Percentiles rank a stretch among this genome's conserved stretches.
These are phyloP conservation scores for Callimorpha dominula DNA, from an alignment of 2,888 invertebrate species.

Conservation along the genomic window DNA sequence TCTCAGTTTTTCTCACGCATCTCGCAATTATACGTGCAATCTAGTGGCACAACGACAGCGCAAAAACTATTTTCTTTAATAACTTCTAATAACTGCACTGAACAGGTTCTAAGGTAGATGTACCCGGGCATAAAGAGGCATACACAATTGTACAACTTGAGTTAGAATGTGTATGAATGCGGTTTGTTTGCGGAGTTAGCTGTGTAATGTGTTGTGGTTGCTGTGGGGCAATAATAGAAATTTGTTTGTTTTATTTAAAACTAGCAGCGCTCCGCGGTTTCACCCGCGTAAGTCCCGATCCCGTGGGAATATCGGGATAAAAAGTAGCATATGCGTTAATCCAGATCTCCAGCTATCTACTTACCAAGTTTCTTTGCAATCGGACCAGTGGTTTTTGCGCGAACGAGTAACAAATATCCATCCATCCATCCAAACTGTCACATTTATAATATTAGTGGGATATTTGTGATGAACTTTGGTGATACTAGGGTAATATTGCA, in stretches of 20 bases:
- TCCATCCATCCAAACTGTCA: too few relatives aligned
- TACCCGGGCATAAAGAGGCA: conserved; percentile 16
- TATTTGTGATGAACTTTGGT: not conserved
- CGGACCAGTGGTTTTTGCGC: too few relatives aligned
- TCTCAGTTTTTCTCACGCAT: conserved; percentile 64
- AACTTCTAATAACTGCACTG: conserved; percentile 58
- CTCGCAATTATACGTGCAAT: conserved; percentile 69
- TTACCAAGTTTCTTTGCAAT: too few relatives aligned
- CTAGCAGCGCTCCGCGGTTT: too few relatives aligned
- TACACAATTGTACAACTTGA: conserved; percentile 15
- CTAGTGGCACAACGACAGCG: conserved; percentile 56
- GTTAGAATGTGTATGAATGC: conserved; percentile 8
- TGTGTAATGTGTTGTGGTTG: conserved; percentile 8
- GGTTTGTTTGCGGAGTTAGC: conserved; percentile 1
- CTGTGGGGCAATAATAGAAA: not conserved
- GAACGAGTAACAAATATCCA: too few relatives aligned
- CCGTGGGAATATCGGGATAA: too few relatives aligned
- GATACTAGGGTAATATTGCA: not conserved
- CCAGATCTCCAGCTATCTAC: too few relatives aligned
- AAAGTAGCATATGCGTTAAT: too few relatives aligned
- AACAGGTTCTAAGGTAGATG: conserved; percentile 64
- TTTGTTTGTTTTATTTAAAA: not conserved
- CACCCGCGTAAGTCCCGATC: too few relatives aligned
- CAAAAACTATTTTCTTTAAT: conserved; percentile 74
- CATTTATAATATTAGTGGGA: too few relatives aligned